Evolutionary conservation across 2,113 vertebrate species (phyloP), one percentile per base, ranked within the genome.

Genomic region (Montifringilla adamsi): DNA sequence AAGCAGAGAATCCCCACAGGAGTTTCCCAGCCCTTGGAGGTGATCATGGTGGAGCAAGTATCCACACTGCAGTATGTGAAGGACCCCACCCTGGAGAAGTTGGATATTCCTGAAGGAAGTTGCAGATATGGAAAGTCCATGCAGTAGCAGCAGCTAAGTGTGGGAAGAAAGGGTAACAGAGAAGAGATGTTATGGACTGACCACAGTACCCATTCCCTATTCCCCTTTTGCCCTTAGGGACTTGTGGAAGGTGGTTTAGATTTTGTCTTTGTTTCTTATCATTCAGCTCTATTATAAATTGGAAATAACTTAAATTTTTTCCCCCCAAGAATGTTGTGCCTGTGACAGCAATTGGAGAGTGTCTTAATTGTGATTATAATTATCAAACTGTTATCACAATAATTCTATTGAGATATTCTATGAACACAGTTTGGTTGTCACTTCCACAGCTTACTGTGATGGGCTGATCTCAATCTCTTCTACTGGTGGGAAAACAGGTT

Each of bases 1-100:
- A 60, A 77, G 24, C 10, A 85, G n/a, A 44, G 11, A 58, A 68
- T 63, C 7, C 31, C 17, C 31, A 59, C 39, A 21, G 23, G 20
- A 44, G 6, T 26, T 16, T 68, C 15, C 7, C 67, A 44, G 37
- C 5, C 15, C 26, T 23, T 16, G 7, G 16, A 74, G 35, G 35
- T 46, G 24, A 59, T 26, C 7, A 4, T 6, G 7, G 27, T 43
- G 37, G 47, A 72, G 5, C 26, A 43, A 17, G 16, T 30, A 47
- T 46, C 27, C 13, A 21, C 10, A 6, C 7, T n/a, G 27, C 8
- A 75, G 22, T 33, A 27, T 0, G 0, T 50, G 56, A 41, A 55
- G 14, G 13, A 35, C 8, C 2, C 8, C 33, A 77, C 5, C 2
- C 6, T 4, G 9, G 31, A 44, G 60, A 15, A 49, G n/a, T 0